A percentile compares a stretch with the other conserved stretches of the same genome.
These are phyloP conservation scores for Anadara kagoshimensis DNA, from an alignment of 1,140 invertebrate species.

Conservation along the genomic window DNA sequence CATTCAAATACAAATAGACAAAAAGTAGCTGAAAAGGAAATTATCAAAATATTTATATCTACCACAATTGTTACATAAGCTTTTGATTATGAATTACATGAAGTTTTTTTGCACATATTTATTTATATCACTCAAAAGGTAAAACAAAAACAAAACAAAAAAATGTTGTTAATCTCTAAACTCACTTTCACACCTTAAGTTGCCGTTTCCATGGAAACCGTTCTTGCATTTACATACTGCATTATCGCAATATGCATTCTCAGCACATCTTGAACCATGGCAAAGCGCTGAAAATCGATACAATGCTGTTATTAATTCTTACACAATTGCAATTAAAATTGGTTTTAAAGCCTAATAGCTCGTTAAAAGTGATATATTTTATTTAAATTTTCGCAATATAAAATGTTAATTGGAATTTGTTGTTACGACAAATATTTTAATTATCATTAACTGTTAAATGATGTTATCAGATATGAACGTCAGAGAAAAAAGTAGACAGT, in stretches of 20 bases:
- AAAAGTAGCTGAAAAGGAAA: too few species aligned
- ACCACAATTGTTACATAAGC: too few species aligned
- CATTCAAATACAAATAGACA: too few species aligned
- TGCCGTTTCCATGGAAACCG: constrained; percentile 33
- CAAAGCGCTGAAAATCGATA: not conserved
- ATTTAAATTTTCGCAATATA: not conserved
- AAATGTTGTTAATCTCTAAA: not conserved
- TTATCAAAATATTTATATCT: too few species aligned
- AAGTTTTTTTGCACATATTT: too few species aligned
- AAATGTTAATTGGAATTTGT: not conserved
- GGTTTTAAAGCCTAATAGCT: not conserved
- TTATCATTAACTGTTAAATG: not conserved
- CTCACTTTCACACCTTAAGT: constrained; percentile 25
- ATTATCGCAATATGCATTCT: constrained; percentile 5
- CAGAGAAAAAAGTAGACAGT: not conserved
- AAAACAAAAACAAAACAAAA: too few species aligned
- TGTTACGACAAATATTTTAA: not conserved
- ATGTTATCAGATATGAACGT: not conserved
- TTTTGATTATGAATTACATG: too few species aligned
- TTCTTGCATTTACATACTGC: constrained; percentile 18
- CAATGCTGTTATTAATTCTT: too few species aligned
- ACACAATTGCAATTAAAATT: not conserved
- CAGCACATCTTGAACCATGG: constrained; percentile 11
- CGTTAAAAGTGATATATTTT: too few species aligned
- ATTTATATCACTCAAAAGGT: too few species aligned